Evolutionary conservation across 2,888 invertebrate species (phyloP), one percentile per base, ranked within the genome.

Genomic region (Acheta domesticus): DNA sequence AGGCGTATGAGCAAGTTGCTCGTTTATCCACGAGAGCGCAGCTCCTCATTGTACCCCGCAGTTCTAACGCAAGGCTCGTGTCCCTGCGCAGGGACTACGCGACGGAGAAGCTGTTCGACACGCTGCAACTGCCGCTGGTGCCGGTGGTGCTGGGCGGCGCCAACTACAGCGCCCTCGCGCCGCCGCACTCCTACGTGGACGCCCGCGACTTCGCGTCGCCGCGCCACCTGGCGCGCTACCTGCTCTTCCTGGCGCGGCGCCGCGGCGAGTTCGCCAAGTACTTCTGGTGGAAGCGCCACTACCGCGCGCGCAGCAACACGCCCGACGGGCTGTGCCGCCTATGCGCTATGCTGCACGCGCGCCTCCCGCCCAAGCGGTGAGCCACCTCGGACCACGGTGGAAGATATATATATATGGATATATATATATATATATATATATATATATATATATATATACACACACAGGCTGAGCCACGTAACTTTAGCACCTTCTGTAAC

Each of bases 141-240:
- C 83, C 83, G 1, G 77, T 83, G 2, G 83, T 83, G 14, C 82
- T 82, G 14, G 82, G 83, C 23, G 80, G 62, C 74, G 81, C 78
- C 0, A 80, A 83, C 80, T 83, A 83, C 78, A 77, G n/a, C 11
- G 16, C 16, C 1, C 49, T 80, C 14, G 82, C 81, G 1, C 83
- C 83, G 4, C 83, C 83, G 2, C n/a, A 81, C 78, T 83, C 83
- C 1, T 79, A 81, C 48, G 82, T 83, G 19, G 81, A 83, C 78
- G 77, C 78, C 11, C 78, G 77, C n/a, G 79, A 82, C 78, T 83
- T 82, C 49, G 49, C 74, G 4, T 80, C 49, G 12, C 80, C 82
- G 14, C 76, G 79, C 76, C 77, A 80, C 8, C 79, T 83, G n/a
- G 83, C 82, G 1, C 21, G 78, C 11, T 82, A 83, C 74, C 79